Conservation (phyloP, 2,888 invertebrate genomes). For the Stenolophus ochropezus region DNA sequence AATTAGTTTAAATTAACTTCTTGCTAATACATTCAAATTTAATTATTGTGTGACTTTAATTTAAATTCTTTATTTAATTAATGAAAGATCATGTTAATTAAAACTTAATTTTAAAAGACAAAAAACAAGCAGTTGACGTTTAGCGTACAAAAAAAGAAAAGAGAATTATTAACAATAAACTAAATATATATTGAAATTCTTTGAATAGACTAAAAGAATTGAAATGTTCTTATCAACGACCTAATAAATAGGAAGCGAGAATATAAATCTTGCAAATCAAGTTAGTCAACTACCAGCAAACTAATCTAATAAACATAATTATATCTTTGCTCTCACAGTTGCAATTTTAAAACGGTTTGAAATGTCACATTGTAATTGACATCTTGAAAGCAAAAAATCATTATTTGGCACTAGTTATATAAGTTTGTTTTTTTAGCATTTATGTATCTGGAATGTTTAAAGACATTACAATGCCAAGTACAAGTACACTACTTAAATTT, state of each 20-base stretch:
- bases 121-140: too few relatives aligned
- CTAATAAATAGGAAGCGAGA: background rate
- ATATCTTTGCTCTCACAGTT: background rate
- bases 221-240: background rate
- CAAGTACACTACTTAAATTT: background rate
- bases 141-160: too few relatives aligned
- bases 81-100: too few relatives aligned
- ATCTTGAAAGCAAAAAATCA: background rate
- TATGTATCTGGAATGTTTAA: background rate
- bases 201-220: too few relatives aligned
- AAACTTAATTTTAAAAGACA: too few relatives aligned
- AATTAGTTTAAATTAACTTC: too few relatives aligned
- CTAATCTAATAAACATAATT: conserved; percentile 11
- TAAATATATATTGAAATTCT: too few relatives aligned
- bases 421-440: background rate
- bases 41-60: too few relatives aligned
- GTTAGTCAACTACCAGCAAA: background rate
- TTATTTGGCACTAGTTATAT: background rate
- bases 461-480: background rate
- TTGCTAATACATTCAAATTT: too few relatives aligned
- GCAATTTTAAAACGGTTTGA: background rate
- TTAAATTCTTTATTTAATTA: too few relatives aligned
- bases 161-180: too few relatives aligned
- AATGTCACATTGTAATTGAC: background rate
- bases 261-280: background rate